Evolutionary conservation across 2,888 invertebrate species (phyloP).

Genomic region (Lucinisca nassula): DNA sequence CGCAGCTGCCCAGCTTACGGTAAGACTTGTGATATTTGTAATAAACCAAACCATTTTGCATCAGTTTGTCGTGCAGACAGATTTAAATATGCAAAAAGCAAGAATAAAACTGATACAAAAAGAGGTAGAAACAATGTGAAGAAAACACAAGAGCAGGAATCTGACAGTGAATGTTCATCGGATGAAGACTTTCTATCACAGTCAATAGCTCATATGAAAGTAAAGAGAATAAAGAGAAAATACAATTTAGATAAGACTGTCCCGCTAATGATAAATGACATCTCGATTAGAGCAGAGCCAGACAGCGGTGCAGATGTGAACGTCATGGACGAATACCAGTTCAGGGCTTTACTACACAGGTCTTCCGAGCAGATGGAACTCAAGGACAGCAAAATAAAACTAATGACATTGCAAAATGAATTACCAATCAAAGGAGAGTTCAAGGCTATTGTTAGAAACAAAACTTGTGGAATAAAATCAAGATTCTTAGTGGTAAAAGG

Average conservation of each 20-base stretch:
- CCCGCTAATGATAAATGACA: conserved; percentile 14
- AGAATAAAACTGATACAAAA: not conserved
- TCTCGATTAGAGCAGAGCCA: conserved; percentile 20
- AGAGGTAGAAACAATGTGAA: not conserved
- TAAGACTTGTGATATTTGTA: not conserved
- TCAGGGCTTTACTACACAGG: not conserved
- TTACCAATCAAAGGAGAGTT: not conserved
- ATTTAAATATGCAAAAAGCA: not conserved
- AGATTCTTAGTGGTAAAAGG: not conserved
- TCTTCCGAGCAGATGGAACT: not conserved
- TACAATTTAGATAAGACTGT: not conserved
- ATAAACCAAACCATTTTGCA: not conserved
- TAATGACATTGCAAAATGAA: conserved; percentile 6
- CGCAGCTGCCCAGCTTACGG: not conserved
- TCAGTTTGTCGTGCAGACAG: not conserved
- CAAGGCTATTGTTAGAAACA: conserved; percentile 7
- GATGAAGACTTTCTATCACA: conserved; percentile 3
- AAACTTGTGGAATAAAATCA: conserved; percentile 19
- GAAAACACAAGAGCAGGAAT: not conserved
- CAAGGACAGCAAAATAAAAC: conserved; percentile 2
- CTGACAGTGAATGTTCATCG: not conserved
- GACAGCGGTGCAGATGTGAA: conserved; percentile 38
- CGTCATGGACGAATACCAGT: conserved; percentile 26
- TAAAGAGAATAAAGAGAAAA: conserved; percentile 6
- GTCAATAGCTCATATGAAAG: not conserved